Percentiles rank a stretch among this genome's conserved stretches.
phyloP scores from a whole-genome alignment of 2,888 invertebrate genomes.

The Drosophila pseudotalamancana region DNA sequence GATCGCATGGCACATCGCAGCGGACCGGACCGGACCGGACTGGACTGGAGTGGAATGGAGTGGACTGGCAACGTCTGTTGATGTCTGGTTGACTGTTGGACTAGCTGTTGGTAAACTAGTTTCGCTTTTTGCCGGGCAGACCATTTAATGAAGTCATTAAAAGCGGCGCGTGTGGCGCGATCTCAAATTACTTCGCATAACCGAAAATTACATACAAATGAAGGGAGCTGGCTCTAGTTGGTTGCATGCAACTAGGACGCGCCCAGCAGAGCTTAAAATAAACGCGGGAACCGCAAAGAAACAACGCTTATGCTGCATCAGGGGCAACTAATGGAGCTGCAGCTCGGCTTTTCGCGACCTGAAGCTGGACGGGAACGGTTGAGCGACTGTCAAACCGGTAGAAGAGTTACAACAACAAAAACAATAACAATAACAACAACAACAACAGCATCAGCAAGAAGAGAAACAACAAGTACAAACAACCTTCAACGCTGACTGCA shows the following conservation, averaged over 20 bases:
- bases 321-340: slow-evolving; percentile 60
- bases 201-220: slow-evolving; percentile 78
- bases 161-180: slow-evolving; percentile 83
- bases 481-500: slow-evolving; percentile 74
- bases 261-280: slow-evolving; percentile 53
- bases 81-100: slow-evolving; percentile 22
- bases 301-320: slow-evolving; percentile 43
- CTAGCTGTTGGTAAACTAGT: slow-evolving; percentile 52
- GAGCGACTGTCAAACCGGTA: slow-evolving; percentile 75
- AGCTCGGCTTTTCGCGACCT: slow-evolving; percentile 23
- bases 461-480: slow-evolving; percentile 30
- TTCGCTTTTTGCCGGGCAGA: slow-evolving; percentile 22
- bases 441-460: neutral
- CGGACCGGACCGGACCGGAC: neutral
- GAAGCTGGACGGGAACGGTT: slow-evolving; percentile 30
- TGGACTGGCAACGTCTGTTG: slow-evolving; percentile 15
- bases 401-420: slow-evolving; percentile 39
- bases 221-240: slow-evolving; percentile 22
- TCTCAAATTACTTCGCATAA: slow-evolving; percentile 82
- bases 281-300: slow-evolving; percentile 39
- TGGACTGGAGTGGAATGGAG: slow-evolving; percentile 6
- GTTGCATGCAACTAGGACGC: slow-evolving; percentile 38
- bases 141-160: slow-evolving; percentile 83
- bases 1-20: neutral
- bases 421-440: too few relatives aligned